Evolutionary conservation across 53 echinoderm and acorn worm genomes (phyloP).

Genomic region (Paracentrotus lividus): DNA sequence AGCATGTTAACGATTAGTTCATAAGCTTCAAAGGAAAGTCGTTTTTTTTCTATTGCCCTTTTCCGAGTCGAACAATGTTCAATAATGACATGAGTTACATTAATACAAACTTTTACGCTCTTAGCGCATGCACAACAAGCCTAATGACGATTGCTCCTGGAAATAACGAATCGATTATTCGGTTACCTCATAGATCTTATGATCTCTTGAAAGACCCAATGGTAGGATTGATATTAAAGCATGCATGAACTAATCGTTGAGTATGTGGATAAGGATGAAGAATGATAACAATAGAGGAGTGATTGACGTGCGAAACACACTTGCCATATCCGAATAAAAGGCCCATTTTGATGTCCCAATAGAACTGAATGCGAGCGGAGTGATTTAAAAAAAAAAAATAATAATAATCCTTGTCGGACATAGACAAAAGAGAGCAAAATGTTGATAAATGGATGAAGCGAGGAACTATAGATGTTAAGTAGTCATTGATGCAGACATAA

Average conservation of each 20-base stretch:
- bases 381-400: neutral
- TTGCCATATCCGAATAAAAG: neutral
- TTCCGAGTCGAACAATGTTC: conserved; percentile 31
- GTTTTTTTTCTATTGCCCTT: conserved; percentile 34
- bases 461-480: neutral
- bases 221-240: conserved; percentile 47
- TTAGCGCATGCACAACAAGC: neutral
- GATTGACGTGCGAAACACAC: conserved; percentile 28
- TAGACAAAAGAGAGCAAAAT: neutral
- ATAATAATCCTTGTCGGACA: neutral
- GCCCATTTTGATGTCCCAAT: conserved; percentile 31
- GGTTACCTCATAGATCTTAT: neutral
- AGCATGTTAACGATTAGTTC: neutral
- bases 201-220: neutral
- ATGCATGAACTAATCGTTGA: conserved; percentile 52
- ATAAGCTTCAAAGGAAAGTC: neutral
- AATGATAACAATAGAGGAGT: conserved; percentile 11
- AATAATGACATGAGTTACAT: conserved; percentile 21
- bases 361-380: neutral
- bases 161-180: conserved; percentile 9
- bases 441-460: neutral
- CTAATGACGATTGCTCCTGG: conserved; percentile 20
- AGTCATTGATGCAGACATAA: neutral
- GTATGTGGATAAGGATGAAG: neutral
- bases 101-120: neutral